Evolutionary conservation across 2,888 invertebrate genomes (phyloP).

Genomic region (Hydropsyche betteni): DNA sequence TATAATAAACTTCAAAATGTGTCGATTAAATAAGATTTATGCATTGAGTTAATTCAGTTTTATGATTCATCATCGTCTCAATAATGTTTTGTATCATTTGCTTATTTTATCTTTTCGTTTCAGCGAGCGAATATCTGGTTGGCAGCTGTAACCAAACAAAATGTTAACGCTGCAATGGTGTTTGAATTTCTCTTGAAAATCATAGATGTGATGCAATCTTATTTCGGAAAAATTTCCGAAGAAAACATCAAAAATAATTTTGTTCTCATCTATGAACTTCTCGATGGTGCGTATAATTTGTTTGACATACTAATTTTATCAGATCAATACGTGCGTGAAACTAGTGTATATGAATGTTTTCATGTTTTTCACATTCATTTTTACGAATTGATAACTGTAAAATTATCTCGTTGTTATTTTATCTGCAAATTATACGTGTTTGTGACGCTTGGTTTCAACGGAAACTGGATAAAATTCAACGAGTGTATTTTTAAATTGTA

Average conservation of each 20-base stretch:
- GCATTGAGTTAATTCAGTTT: neutral
- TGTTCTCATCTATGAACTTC: conserved; percentile 97
- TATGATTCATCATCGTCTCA: neutral
- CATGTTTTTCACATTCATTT: too few species aligned
- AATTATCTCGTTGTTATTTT: too few species aligned
- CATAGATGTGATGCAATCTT: conserved; percentile 98
- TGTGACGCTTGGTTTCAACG: too few species aligned
- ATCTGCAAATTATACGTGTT: too few species aligned
- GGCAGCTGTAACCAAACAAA: conserved; percentile 99
- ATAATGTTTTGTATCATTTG: conserved; percentile 30
- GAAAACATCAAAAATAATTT: conserved; percentile 99
- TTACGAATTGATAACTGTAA: too few species aligned
- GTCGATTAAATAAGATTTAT: neutral
- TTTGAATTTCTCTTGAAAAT: conserved; percentile 98
- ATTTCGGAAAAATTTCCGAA: conserved; percentile 99
- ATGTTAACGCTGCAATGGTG: conserved; percentile 99
- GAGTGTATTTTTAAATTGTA: too few species aligned
- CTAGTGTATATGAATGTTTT: too few species aligned
- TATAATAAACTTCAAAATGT: too few species aligned
- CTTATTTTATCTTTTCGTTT: conserved; percentile 50
- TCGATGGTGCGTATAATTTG: conserved; percentile 81
- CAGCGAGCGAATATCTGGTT: conserved; percentile 98
- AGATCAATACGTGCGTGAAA: too few species aligned
- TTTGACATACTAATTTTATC: neutral
- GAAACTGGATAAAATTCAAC: too few species aligned